These are phyloP conservation scores for Troglohyphantes excavatus DNA, from an alignment of 2,888 invertebrate species.

Conservation along the genomic window DNA sequence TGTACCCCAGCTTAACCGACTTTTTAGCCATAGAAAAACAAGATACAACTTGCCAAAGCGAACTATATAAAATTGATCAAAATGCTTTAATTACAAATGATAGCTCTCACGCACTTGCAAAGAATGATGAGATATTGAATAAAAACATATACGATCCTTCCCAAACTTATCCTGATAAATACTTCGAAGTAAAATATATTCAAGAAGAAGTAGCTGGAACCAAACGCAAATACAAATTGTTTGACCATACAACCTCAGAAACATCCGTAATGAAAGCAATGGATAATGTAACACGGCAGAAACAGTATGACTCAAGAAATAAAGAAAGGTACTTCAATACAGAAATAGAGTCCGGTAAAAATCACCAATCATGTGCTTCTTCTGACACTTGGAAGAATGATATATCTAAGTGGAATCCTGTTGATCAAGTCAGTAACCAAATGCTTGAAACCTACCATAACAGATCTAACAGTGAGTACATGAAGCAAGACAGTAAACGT, in stretches of 20 bases:
- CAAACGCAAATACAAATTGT: background rate
- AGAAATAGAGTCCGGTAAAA: background rate
- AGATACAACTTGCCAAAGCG: background rate
- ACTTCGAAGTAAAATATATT: background rate
- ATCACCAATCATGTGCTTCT: background rate
- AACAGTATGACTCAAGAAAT: background rate
- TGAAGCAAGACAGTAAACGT: too few species aligned
- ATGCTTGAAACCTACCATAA: background rate
- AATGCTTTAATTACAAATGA: too few species aligned
- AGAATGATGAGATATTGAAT: too few species aligned
- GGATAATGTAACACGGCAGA: background rate
- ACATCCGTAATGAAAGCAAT: background rate
- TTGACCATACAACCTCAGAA: background rate
- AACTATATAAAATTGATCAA: too few species aligned
- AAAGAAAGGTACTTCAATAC: background rate
- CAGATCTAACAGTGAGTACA: too few species aligned
- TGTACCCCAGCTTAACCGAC: background rate
- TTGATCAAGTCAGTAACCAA: background rate
- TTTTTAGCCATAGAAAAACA: background rate
- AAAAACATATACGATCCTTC: background rate
- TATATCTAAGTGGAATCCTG: background rate
- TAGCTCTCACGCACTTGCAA: too few species aligned
- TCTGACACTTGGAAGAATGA: background rate
- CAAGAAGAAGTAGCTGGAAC: slow-evolving; percentile 5
- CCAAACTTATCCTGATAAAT: background rate